These are phyloP conservation scores for Melanerpes aurifrons DNA, from an alignment of 2,113 vertebrate genomes.

Conservation along the genomic window DNA sequence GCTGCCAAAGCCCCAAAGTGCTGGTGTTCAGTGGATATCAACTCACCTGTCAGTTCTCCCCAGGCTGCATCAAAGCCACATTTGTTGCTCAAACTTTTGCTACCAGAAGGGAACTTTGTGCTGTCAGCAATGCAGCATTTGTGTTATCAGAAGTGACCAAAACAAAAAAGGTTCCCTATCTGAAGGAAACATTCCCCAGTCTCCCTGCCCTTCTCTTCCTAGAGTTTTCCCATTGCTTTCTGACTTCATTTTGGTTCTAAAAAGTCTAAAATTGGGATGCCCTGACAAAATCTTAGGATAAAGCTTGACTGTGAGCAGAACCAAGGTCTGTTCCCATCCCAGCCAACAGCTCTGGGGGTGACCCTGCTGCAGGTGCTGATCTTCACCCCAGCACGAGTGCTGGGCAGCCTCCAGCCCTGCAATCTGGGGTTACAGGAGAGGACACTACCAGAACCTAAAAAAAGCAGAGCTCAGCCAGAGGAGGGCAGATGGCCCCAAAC, in stretches of 20 bases:
- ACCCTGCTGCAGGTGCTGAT: fast-evolving
- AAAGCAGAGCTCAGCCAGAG: background rate
- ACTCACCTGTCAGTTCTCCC: background rate
- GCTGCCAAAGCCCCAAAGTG: background rate
- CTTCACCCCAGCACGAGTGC: background rate
- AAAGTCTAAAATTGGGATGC: background rate
- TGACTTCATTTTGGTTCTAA: background rate
- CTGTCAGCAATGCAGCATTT: background rate
- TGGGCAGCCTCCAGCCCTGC: background rate
- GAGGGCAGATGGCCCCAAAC: background rate
- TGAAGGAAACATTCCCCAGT: background rate
- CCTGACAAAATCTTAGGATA: background rate
- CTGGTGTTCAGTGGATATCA: background rate
- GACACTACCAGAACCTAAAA: background rate
- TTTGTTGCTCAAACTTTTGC: background rate
- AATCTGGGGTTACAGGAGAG: fast-evolving
- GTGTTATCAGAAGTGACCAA: background rate
- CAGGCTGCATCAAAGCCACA: background rate
- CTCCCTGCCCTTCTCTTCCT: background rate
- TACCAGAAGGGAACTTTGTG: background rate
- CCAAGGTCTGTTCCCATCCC: background rate
- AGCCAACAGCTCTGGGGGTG: background rate
- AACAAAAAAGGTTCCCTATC: background rate
- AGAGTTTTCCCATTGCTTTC: fast-evolving
- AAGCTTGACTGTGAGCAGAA: background rate